Evolutionary conservation across 2,797 vertebrate genomes (phyloP), one percentile per base, ranked within the genome.

Genomic region (Phoeniculus purpureus): DNA sequence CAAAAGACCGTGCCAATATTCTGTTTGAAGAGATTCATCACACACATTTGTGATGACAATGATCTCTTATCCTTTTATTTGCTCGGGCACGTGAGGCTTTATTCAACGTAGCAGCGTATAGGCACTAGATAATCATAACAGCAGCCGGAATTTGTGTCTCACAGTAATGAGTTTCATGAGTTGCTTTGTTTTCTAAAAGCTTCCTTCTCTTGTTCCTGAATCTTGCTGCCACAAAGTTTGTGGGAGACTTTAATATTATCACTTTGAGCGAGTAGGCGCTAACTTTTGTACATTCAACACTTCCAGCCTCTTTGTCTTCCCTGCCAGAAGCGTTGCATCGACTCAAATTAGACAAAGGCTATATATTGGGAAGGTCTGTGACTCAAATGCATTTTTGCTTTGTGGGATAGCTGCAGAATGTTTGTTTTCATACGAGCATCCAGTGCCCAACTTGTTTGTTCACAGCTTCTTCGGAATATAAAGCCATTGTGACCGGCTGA

Each of bases 361-460:
- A 11, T 14, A 40, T 45, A 71, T 37, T 22, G 66, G 80, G 81
- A 85, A 61, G 82, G n/a, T 76, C 52, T 75, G 48, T 52, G 58
- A 29, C 17, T 43, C 78, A 52, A 10, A 65, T 15, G 17, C 37
- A 6, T 74, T 92, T 92, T 43, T 67, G 34, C 65, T 80, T 77
- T 91, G 83, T 65, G 93, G 90, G 56, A 58, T 22, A 58, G 81
- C 75, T 94, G 89, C 51, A 94, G 56, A 89, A 83, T 66, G 37
- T 43, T 86, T 82, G 68, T 61, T 88, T 95, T 74, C 50, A 56
- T 65, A 60, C n/a, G 68, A 62, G 80, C 52, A 55, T 34, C 48
- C 65, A 75, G 73, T 66, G 84, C 79, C 89, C 86, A 85, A 23
- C 66, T 83, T 45, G 61, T 93, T 84, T 93, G 92, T 94, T 95